Evolutionary conservation across 2,113 vertebrate species (phyloP), one percentile per base, ranked within the genome.

Genomic region (Mungos mungo): DNA sequence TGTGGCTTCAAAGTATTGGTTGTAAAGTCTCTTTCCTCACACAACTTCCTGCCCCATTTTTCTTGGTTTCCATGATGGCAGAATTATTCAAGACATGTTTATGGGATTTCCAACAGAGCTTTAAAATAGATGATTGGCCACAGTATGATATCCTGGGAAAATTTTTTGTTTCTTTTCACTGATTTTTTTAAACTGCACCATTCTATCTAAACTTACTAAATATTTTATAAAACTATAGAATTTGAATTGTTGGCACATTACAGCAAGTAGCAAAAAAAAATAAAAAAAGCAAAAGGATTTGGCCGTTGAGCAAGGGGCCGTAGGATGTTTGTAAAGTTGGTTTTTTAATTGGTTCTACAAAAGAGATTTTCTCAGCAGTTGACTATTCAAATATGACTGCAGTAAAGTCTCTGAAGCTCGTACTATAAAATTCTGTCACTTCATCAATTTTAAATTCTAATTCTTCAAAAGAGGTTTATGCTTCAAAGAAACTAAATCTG

Each of bases 81-180:
- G 97, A 97, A 96, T 97, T 97, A 90, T 95, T 98, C 77, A 94
- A 86, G 98, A 97, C 96, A 96, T 93, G 81, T 97, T 98, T 98
- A 98, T 97, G 88, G 88, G 94, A 87, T 97, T 98, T 98, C 98
- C 98, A 96, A 88, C 96, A 90, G 98, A 96, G 97, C 45, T 97
- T 97, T 97, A 95, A 97, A 97, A 96, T 94, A 88, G 93, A 98
- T 95, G 71, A 76, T 95, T 96, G 92, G 84, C 88, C 97, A 93
- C 93, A 98, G 96, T 94, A 71, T 91, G 95, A 95, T 88, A 90
- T 79, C 88, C 77, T 82, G 95, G 81, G 90, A 77, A 84, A 82
- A 63, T 96, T 93, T 90, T 21, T 96, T 94, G 3, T 76, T 77
- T 94, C 45, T 90, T 29, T 95, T 96, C 95, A 85, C 71, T 69